These are phyloP conservation scores for Drosophila diplacantha DNA, from an alignment of 2,888 invertebrate genomes.

Conservation along the genomic window DNA sequence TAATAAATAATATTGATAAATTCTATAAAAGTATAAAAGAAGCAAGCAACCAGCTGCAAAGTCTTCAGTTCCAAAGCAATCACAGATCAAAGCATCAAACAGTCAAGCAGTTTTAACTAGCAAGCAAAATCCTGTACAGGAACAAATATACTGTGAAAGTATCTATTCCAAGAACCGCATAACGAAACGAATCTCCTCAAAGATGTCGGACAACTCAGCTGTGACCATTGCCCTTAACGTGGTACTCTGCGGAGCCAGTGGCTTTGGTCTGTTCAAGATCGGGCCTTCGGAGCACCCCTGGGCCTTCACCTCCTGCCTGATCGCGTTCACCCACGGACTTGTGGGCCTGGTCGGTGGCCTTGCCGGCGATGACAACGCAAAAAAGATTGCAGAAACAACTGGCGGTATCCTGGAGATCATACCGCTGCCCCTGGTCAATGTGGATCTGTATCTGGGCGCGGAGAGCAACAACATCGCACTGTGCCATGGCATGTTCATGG, in stretches of 20 bases:
- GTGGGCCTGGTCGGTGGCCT: constrained; percentile 49
- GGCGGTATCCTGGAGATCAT: constrained; percentile 58
- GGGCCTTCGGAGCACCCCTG: constrained; percentile 60
- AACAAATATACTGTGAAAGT: not conserved
- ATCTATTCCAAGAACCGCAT: not conserved
- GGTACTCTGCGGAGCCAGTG: constrained; percentile 61
- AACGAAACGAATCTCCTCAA: not conserved
- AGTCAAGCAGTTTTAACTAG: not conserved
- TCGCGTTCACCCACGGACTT: constrained; percentile 66
- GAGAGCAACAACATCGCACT: constrained; percentile 59
- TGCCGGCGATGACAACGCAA: constrained; percentile 18
- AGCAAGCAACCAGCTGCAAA: not conserved
- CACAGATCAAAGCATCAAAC: not conserved
- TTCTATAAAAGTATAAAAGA: not conserved
- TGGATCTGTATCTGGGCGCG: constrained; percentile 58
- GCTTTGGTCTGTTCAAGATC: constrained; percentile 56
- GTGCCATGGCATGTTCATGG: constrained; percentile 68
- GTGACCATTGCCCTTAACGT: constrained; percentile 40
- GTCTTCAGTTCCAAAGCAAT: not conserved
- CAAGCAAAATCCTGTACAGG: not conserved
- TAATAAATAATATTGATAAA: not conserved
- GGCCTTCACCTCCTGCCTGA: constrained; percentile 65
- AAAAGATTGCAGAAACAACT: constrained; percentile 35
- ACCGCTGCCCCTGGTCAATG: constrained; percentile 65
- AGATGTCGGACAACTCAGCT: constrained; percentile 51